Evolutionary conservation across 2,888 invertebrate species (phyloP), one percentile per base, ranked within the genome.

Genomic region (Lochmaea capreae): DNA sequence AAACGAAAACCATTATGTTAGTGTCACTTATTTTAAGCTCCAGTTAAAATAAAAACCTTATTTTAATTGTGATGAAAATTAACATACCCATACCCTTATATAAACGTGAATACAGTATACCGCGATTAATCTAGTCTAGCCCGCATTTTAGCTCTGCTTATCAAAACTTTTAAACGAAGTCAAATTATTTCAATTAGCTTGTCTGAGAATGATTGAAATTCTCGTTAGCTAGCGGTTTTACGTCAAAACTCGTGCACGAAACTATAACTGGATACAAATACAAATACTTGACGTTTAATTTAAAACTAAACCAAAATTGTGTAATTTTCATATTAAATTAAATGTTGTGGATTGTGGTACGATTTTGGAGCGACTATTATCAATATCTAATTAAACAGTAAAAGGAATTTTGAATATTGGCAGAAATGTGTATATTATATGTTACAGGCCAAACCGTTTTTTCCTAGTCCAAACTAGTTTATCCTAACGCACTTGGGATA

Each of bases 131-230:
- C 59, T 52, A 26, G 65, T 62, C 39, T 26, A 66, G 70, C 73
- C 73, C 73, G 73, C 73, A 73, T 69, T 68, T 61, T 61, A 68
- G 59, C 49, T 33, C 18, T 22, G 70, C 70, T 73, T 70, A 73
- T 73, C 73, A 73, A 73, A 73, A 73, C 73, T 70, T 73, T 62
- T 69, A 66, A 73, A 59, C 46, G 61, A 67, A 73, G 67, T 70
- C 73, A 70, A 66, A 70, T 73, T 66, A 73, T 66, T 73, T 70
- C 62, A 69, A 70, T 73, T 62, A 66, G 65, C 61, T 65, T 69
- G 73, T 73, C 67, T 67, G 63, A 6, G 49, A 62, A 67, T 52
- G 43, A 67, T 72, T 72, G 72, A 67, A 54, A 67, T 46, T 61
- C 66, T 57, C 42, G 54, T 65, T 68, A 16, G 68, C 68, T 46